Conservation (phyloP, 2,113 vertebrate species). For the Baryphthengus martii region DNA sequence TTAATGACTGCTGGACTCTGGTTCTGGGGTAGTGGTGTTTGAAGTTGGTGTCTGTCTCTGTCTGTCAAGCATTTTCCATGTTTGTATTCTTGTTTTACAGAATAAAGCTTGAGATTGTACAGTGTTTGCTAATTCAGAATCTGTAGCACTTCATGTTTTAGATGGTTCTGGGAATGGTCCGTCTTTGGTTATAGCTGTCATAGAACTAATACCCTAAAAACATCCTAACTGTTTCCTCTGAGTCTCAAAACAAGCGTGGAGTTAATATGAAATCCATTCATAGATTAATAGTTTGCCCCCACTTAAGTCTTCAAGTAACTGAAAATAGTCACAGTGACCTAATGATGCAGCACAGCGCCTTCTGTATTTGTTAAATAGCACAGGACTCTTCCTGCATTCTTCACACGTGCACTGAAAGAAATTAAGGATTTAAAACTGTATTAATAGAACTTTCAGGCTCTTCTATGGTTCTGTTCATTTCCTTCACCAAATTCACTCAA, state of each 20-base stretch:
- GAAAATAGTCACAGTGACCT: fast-evolving
- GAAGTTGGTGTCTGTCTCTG: neutral
- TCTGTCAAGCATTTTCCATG: neutral
- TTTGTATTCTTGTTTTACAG: conserved; percentile 16
- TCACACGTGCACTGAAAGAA: neutral
- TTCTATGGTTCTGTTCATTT: neutral
- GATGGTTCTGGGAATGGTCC: neutral
- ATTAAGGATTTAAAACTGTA: neutral
- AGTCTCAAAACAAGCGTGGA: neutral
- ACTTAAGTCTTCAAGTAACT: neutral
- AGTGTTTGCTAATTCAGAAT: neutral
- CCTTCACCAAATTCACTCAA: neutral
- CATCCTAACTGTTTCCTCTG: neutral
- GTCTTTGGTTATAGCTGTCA: neutral
- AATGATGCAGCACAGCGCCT: neutral
- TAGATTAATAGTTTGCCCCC: neutral
- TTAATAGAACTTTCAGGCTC: neutral
- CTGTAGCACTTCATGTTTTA: fast-evolving
- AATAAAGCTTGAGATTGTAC: conserved; percentile 35
- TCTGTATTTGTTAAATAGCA: neutral
- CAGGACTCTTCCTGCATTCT: neutral
- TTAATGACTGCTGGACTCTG: neutral
- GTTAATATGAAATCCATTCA: neutral
- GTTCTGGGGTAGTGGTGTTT: neutral
- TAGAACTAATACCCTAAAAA: neutral